Evolutionary conservation across 1,140 invertebrate species (phyloP).

Genomic region (Nymphalis io): DNA sequence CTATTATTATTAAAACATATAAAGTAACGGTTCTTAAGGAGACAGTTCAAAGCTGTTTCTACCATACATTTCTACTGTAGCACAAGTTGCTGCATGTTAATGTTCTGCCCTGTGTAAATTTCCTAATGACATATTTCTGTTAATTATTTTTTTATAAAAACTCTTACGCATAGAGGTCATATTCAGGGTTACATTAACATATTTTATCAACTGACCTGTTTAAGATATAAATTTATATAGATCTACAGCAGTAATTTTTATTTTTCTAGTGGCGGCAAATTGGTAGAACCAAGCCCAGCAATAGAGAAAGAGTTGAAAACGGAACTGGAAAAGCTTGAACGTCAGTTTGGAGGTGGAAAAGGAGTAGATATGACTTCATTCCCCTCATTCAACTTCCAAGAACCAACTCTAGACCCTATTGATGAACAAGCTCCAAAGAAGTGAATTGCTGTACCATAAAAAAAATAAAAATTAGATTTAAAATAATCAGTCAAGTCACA

Average conservation of each 20-base stretch:
- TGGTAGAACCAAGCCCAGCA: conserved; percentile 90
- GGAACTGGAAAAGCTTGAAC: conserved; percentile 90
- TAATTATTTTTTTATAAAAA: no score
- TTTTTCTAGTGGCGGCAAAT: conserved; percentile 86
- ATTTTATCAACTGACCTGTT: no score
- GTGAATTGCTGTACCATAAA: conserved; percentile 47
- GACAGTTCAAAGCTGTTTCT: no score
- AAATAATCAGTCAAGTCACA: conserved; percentile 19
- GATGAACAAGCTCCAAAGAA: conserved; percentile 67
- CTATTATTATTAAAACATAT: no score
- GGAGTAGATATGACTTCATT: conserved; percentile 94
- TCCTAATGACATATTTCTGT: no score
- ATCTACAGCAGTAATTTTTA: not conserved
- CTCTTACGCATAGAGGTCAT: no score
- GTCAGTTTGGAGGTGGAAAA: conserved; percentile 87
- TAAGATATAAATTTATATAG: no score
- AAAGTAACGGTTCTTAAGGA: no score
- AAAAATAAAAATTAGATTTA: conserved; percentile 23
- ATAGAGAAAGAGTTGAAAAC: conserved; percentile 87
- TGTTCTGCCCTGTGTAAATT: no score
- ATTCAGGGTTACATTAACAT: no score
- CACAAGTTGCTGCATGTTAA: no score
- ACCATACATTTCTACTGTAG: no score
- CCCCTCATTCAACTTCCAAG: conserved; percentile 90
- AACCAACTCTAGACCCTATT: conserved; percentile 84